Conservation (phyloP, 1,140 invertebrate genomes). For the Drosophila jambulina region DNA sequence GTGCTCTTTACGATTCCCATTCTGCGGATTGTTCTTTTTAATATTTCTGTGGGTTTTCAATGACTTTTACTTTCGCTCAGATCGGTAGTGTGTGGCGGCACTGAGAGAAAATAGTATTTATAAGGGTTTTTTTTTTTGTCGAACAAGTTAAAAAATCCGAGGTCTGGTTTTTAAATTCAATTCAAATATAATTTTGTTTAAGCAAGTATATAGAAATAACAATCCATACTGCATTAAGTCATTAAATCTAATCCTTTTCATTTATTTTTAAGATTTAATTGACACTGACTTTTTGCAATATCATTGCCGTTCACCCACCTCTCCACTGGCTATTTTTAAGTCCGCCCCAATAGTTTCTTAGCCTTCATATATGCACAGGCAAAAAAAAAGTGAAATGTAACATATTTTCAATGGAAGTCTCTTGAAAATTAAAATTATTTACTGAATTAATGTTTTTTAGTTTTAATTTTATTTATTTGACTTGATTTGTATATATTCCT, state of each 20-base stretch:
- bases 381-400: not conserved
- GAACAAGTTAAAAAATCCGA: too few relatives aligned
- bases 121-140: too few relatives aligned
- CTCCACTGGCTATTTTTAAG: constrained; percentile 2
- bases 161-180: too few relatives aligned
- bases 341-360: not conserved
- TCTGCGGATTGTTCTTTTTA: constrained; percentile 25
- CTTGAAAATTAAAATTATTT: too few relatives aligned
- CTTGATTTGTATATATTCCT: too few relatives aligned
- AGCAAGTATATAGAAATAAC: not conserved
- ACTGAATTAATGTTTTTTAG: too few relatives aligned
- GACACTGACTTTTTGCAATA: constrained; percentile 19
- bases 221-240: not conserved
- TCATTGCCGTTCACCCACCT: constrained; percentile 5
- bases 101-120: constrained; percentile 28
- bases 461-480: too few relatives aligned
- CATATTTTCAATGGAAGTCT: not conserved
- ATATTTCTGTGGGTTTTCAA: constrained; percentile 22
- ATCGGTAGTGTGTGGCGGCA: constrained; percentile 20
- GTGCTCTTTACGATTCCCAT: constrained; percentile 24
- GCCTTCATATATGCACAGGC: not conserved
- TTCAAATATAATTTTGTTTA: too few relatives aligned
- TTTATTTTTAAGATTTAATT: constrained; percentile 8
- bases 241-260: not conserved
- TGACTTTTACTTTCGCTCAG: constrained; percentile 53